Base-by-base conservation (phyloP, 2,113 vertebrate species). In the Trachemys scripta region DNA sequence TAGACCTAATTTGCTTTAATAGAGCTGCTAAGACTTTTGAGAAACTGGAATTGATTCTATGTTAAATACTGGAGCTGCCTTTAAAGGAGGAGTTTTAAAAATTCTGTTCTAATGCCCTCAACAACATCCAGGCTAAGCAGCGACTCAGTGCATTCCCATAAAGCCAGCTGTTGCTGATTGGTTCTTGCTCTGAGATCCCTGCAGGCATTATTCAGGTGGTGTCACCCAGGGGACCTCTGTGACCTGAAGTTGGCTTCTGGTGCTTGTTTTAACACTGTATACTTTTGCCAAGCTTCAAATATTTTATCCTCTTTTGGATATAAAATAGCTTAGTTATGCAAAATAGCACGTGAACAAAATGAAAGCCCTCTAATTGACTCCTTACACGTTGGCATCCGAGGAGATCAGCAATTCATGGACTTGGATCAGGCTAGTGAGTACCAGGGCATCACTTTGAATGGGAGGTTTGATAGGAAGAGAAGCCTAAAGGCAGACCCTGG, bases 1-100 rank as follows among this genome's bases (percentile, higher is more conserved):
- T 38, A 90, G 92, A 89, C 51, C 89, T 50, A 89, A 84, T 97
- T 90, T 97, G 82, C 93, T 94, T 92, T 96, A 90, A 91, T 97
- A 87, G 1, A 91, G 89, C 84, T 47, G 93, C 72, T 95, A 87
- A 88, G 96, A 90, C 80, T 94, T 96, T 90, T 86, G 84, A 94
- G 89, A 87, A 91, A 84, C 65, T 87, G 47, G 89, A 96, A 84
- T 91, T 27, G 82, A 91, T 95, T 72, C 75, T 87, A 84, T 81
- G 82, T 89, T 96, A 92, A 47, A 47, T 47, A 25, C 13, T 78
- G 25, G 87, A 91, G 47, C 84, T 93, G 50, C 65, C 54, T 94
- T 90, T 84, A 88, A 97, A 96, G 90, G 89, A 94, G 87, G 54
- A 86, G 75, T 87, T 96, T 93, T 50, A 29, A 20, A 45, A 91